Evolutionary conservation across 2,113 vertebrate species (phyloP), one percentile per base, ranked within the genome.

Genomic region (Ammospiza caudacuta): DNA sequence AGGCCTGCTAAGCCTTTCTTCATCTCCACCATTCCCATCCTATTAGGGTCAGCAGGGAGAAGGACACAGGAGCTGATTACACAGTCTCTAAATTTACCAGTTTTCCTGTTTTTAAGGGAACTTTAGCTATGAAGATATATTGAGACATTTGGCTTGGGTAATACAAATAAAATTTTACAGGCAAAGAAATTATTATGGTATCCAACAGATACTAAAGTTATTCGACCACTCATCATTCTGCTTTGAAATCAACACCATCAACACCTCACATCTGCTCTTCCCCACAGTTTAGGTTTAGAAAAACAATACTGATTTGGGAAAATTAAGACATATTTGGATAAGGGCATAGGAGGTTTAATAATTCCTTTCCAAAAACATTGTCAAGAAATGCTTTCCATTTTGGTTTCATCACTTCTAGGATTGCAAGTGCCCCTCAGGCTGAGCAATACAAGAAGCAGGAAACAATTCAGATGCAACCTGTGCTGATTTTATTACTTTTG

Each of bases 181-280:
- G 72, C 37, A 83, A 88, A 75, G 25, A 64, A 79, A 80, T 57
- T 72, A 22, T 68, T 61, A 25, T 3, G 2, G 15, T 41, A 66
- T 54, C 63, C 20, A 51, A 69, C 24, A 87, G 37, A 83, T 22
- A 54, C 18, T 76, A 10, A 75, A 92, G 9, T 59, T 86, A 46
- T 33, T 69, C 0, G 0, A 83, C 17, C n/a, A 69, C 23, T 4
- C n/a, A 46, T 54, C 4, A 1, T 54, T 77, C 41, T 69, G 22
- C 59, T 69, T 0, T 54, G 54, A 84, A 85, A 95, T 49, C 13
- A 7, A 61, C 46, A 88, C 28, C 67, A 70, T 43, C 25, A 52
- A 23, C 29, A 35, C n/a, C 54, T 58, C 11, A 4, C 63, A 33
- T 5, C 6, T 11, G 27, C 33, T 78, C 35, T 19, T 72, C 20